Percentiles rank a stretch among this genome's conserved stretches.
Conservation (phyloP, 2,113 vertebrate genomes). For the Rhea pennata region DNA sequence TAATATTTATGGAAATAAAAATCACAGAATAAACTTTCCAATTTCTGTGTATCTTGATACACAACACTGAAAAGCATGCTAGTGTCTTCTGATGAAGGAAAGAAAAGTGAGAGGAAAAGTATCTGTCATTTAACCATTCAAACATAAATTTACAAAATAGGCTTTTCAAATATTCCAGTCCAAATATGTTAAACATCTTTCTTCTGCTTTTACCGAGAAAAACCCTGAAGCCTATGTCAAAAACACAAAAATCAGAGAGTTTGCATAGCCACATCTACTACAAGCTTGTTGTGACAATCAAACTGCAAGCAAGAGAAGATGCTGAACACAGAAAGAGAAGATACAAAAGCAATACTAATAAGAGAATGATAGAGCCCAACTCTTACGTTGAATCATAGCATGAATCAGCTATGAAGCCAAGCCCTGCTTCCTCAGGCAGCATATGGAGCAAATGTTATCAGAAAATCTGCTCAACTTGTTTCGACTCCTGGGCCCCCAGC, state of each 20-base stretch:
- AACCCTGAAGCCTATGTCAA: not conserved
- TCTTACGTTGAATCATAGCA: not conserved
- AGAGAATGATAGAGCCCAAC: accelerated
- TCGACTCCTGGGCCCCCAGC: not conserved
- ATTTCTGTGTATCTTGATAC: not conserved
- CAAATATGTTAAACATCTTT: not conserved
- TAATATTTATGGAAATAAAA: not conserved
- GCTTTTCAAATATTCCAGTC: not conserved
- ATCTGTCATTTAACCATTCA: not conserved
- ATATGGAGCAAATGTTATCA: not conserved
- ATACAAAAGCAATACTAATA: not conserved
- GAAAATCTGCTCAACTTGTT: not conserved
- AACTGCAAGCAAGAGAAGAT: not conserved
- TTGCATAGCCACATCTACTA: not conserved
- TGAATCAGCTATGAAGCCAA: accelerated
- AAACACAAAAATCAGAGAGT: not conserved
- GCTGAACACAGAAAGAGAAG: not conserved
- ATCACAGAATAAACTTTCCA: not conserved
- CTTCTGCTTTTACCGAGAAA: not conserved
- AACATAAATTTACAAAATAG: not conserved
- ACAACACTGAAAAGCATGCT: not conserved
- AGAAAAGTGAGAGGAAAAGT: not conserved
- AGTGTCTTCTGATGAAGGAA: not conserved
- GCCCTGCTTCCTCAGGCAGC: not conserved
- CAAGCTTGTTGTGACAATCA: not conserved